Conservation (phyloP, 2,113 vertebrate genomes). For the Alectura lathami region DNA sequence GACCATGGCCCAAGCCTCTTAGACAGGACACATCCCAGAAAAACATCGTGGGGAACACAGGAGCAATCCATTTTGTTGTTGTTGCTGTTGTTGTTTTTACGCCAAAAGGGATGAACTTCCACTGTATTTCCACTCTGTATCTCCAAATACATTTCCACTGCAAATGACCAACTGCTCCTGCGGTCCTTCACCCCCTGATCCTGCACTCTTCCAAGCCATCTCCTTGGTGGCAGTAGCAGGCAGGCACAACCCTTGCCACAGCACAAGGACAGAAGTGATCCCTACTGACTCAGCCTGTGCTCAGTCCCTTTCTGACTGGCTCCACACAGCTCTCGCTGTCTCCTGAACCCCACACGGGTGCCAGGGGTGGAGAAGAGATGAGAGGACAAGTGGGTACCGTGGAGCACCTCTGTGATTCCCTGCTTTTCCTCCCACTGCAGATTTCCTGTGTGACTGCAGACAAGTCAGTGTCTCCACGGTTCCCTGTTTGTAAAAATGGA, state of each 20-base stretch:
- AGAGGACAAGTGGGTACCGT: not conserved
- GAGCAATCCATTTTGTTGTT: too few relatives aligned
- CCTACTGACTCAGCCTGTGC: not conserved
- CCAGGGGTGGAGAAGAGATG: fast-evolving
- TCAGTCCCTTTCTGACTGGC: fast-evolving
- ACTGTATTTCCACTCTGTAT: not conserved
- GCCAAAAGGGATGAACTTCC: not conserved
- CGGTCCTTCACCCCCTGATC: not conserved
- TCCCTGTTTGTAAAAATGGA: not conserved
- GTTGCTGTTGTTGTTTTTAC: not conserved
- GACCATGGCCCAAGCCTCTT: not conserved
- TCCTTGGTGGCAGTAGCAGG: not conserved
- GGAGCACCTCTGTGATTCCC: not conserved
- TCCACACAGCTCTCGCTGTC: fast-evolving
- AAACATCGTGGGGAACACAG: not conserved
- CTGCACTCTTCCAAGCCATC: fast-evolving
- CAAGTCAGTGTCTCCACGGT: not conserved
- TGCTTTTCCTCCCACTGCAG: not conserved
- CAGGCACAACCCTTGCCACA: fast-evolving
- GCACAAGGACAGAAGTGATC: not conserved
- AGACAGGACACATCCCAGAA: not conserved
- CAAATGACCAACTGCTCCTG: not conserved
- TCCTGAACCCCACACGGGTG: not conserved
- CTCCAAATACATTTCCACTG: not conserved
- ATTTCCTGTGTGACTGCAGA: slow-evolving; percentile 2